Evolutionary conservation across 2,888 invertebrate species (phyloP).

Genomic region (Lasioglossum vierecki): DNA sequence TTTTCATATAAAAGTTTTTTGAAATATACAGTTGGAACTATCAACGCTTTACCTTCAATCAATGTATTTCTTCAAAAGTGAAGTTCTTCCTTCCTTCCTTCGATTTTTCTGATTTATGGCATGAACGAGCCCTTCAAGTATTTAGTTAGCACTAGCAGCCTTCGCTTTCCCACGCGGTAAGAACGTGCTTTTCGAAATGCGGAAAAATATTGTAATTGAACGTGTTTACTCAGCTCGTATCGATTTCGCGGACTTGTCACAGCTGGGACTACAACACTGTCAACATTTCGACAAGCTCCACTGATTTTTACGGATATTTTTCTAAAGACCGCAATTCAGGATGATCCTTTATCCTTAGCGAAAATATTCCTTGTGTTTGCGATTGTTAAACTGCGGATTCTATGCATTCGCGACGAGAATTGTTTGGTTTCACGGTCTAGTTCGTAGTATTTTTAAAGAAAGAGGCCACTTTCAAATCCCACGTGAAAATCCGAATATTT

Average conservation of each 20-base stretch:
- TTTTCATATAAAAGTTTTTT: too few species aligned
- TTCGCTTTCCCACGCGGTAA: neutral
- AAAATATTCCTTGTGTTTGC: neutral
- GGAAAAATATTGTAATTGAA: neutral
- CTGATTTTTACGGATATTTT: neutral
- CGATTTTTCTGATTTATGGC: neutral
- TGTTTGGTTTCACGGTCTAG: too few species aligned
- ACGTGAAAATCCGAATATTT: neutral
- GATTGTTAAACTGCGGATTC: too few species aligned
- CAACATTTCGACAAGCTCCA: neutral
- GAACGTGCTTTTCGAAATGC: neutral
- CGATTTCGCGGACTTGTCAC: neutral
- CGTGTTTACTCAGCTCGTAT: neutral
- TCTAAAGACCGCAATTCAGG: neutral
- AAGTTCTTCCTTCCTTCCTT: neutral
- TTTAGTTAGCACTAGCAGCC: neutral
- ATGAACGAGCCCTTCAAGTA: neutral
- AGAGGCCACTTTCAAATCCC: neutral
- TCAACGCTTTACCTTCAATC: neutral
- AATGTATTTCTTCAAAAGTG: neutral
- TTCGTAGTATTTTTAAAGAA: neutral
- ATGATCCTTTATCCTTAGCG: neutral
- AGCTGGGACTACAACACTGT: too few species aligned
- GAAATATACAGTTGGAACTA: too few species aligned
- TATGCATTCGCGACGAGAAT: too few species aligned